Base-by-base conservation (phyloP, 1,140 invertebrate genomes). In the Helicoverpa zea region DNA sequence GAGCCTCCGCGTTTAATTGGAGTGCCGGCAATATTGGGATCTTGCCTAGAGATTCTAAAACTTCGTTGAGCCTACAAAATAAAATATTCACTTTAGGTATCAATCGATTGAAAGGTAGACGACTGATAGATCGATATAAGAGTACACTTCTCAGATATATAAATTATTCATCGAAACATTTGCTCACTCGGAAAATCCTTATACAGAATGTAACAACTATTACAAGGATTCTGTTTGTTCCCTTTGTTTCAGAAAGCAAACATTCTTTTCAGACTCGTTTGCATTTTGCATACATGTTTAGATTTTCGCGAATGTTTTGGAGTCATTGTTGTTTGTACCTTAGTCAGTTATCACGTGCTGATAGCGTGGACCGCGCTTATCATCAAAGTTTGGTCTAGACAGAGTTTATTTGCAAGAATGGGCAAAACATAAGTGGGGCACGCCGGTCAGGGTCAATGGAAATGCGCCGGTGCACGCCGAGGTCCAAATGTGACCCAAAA, bases 21-120 rank as follows among this genome's bases (percentile, higher is more conserved):
- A 98, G 92, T n/a, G 96, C 96, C 2, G 97, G 97, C 59, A 98
- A 92, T 82, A 99, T 96, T 14, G 98, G 98, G 81, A 99, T 98
- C 90, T 97, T 97, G 30, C 96, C 94, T 64, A 99, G 93, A 43
- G 97, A 96, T 64, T 96, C 95, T 80, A 99, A 94, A 89, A 98
- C 98, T 68, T 96, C 94, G 80, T 96, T 96, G 89, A 99, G 97
- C 86, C 98, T 98, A 88, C 18, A 95, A 68, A 49, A 68, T 68
- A 16, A 68, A 49, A 68, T 49, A 68, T 49, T 29, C 12, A 68
- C 16, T 18, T 2, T 58, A 12, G 64, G 2, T 58, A 13, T 1
- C 18, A 4, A 68, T 49, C 18, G 13, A 23, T 68, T 47, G 43
- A 51, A 47, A 49, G 64, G n/a, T 16, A 16, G 23, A 3, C 16